A percentile compares a stretch with the other conserved stretches of the same genome.
phyloP scores from a whole-genome alignment of 2,888 invertebrate species.

The Aspidiotus rigidus region DNA sequence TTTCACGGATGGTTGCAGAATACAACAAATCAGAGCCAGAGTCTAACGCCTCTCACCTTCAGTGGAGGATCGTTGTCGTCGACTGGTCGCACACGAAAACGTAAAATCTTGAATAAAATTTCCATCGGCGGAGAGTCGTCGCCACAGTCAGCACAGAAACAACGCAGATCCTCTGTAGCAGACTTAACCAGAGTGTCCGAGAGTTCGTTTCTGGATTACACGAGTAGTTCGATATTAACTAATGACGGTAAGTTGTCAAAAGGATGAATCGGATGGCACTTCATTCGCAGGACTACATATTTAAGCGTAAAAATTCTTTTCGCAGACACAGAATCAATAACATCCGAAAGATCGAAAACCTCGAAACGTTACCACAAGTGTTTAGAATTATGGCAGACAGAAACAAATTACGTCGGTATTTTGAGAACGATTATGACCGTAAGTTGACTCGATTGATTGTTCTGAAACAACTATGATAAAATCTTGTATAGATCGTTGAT shows the following conservation, averaged over 20 bases:
- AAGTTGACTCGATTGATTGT: constrained; percentile 41
- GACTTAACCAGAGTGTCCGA: constrained; percentile 17
- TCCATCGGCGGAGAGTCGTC: background rate
- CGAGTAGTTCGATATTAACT: constrained; percentile 61
- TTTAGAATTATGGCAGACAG: constrained; percentile 88
- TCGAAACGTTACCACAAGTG: constrained; percentile 69
- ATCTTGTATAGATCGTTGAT: background rate
- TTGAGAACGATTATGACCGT: constrained; percentile 85
- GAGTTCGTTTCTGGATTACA: constrained; percentile 79
- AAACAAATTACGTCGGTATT: constrained; percentile 93
- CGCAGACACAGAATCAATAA: constrained; percentile 4
- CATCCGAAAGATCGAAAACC: constrained; percentile 4
- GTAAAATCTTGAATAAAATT: constrained; percentile 7
- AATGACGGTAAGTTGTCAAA: constrained; percentile 34
- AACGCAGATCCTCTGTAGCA: constrained; percentile 5
- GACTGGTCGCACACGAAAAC: constrained; percentile 6
- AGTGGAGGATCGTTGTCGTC: constrained; percentile 5
- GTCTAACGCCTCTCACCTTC: background rate
- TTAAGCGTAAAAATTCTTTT: background rate
- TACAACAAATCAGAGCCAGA: background rate
- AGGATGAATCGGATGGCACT: background rate
- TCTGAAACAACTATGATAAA: background rate
- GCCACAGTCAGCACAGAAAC: constrained; percentile 12
- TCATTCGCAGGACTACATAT: background rate
- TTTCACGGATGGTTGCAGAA: no score